Evolutionary conservation across 2,797 vertebrate genomes (phyloP), one percentile per base, ranked within the genome.

Genomic region (Mormyrus proboscirostris): DNA sequence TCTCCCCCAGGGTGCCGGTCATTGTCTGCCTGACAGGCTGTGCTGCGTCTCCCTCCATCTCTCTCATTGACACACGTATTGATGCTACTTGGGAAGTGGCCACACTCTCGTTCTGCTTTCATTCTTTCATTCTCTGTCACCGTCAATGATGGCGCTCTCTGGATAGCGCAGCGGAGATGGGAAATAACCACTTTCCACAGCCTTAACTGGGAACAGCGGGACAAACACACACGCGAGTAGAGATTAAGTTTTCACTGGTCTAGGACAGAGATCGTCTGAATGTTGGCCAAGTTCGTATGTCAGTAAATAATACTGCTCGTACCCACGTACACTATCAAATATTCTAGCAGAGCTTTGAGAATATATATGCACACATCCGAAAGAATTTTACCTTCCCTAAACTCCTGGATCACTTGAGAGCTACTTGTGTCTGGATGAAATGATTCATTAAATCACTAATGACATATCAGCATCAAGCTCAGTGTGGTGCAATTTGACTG

Each of bases 1-100:
- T 95, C 95, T 96, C 96, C 96, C 96, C 92, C 94, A 96, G 97
- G 97, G 96, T 96, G 92, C 93, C 90, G 95, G 95, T 95, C 95
- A 95, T 97, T 97, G 96, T 96, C 96, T 96, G 33, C 8, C 38
- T 41, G 38, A 29, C 73, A 38, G 65, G 4, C 73, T 44, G 16
- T 2, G 7, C 33, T 3, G 38, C 41, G n/a, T 6, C 41, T 19
- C 73, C 44, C 95, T 96, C 95, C 95, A 29, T 93, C 49, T 79
- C 47, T 79, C 33, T 33, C 73, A 95, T 96, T 98, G 98, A 99
- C 98, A 98, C 96, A 94, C 94, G 96, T 96, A 97, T 97, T 98
- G 97, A 98, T 98, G 96, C 97, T 95, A 96, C 95, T 95, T 92
- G 93, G 93, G 95, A 44, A 25, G 95, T 96, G 96, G 96, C 96